Evolutionary conservation across 2,113 vertebrate genomes (phyloP).

Genomic region (Mormoops blainvillei): DNA sequence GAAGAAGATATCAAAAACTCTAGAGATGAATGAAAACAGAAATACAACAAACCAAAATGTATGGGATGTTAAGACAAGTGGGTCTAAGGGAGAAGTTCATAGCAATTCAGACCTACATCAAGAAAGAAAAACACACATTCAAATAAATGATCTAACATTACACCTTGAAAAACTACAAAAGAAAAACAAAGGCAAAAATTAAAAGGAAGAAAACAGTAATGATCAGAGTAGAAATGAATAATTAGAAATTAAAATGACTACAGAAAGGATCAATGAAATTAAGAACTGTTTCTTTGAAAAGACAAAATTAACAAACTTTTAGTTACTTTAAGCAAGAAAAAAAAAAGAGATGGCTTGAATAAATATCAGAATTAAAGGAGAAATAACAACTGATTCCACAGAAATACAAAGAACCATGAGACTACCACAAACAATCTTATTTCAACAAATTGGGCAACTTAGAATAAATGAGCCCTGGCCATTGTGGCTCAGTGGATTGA

Average conservation of each 20-base stretch:
- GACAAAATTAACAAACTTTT: background rate
- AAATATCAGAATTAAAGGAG: background rate
- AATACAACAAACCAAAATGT: background rate
- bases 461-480: too few species aligned
- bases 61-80: background rate
- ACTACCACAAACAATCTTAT: too few species aligned
- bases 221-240: background rate
- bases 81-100: background rate
- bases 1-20: background rate
- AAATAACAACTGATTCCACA: background rate
- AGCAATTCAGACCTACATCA: background rate
- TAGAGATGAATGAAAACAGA: background rate
- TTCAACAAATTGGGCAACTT: too few species aligned
- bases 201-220: background rate
- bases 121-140: background rate
- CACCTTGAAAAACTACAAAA: background rate
- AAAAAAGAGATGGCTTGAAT: background rate
- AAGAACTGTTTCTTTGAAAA: too few species aligned
- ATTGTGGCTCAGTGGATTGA: too few species aligned
- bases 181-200: background rate
- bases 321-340: background rate
- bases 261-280: background rate
- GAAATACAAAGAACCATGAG: background rate
- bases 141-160: background rate
- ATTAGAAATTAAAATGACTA: background rate